phyloP scores from a whole-genome alignment of 2,888 invertebrate genomes.

The Microplitis deprimator region DNA sequence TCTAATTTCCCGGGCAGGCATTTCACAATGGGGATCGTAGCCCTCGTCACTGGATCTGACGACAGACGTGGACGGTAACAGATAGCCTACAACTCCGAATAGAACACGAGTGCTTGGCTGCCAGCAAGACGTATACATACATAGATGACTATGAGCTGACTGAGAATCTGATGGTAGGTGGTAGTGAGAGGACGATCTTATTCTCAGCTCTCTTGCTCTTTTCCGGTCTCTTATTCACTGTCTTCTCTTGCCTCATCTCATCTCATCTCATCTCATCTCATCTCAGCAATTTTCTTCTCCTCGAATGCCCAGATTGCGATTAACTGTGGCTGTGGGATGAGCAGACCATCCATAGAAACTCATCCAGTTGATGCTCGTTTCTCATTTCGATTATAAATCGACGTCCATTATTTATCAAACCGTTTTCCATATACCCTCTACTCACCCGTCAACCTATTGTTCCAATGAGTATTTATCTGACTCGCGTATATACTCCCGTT shows the following conservation, averaged over 20 bases:
- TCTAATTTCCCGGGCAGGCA: constrained; percentile 63
- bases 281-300: neutral
- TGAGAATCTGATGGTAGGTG: constrained; percentile 15
- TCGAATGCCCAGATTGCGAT: constrained; percentile 41
- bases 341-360: constrained; percentile 30
- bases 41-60: constrained; percentile 49
- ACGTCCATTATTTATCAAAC: constrained; percentile 34
- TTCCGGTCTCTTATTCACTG: neutral
- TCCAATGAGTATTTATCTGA: constrained; percentile 23
- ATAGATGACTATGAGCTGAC: constrained; percentile 21
- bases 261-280: constrained; percentile 12
- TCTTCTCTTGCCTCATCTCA: constrained; percentile 10
- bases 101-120: constrained; percentile 29
- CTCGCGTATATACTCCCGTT: constrained; percentile 18
- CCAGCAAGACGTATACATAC: constrained; percentile 14
- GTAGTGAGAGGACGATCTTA: neutral
- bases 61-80: constrained; percentile 54
- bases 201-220: neutral
- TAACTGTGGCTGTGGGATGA: constrained; percentile 25
- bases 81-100: constrained; percentile 51
- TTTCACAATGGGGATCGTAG: constrained; percentile 46
- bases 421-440: constrained; percentile 22
- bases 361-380: constrained; percentile 6
- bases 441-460: constrained; percentile 23
- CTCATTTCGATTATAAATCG: constrained; percentile 36